These are phyloP conservation scores for Parasteatoda lunata DNA, from an alignment of 2,888 invertebrate species.

Conservation along the genomic window DNA sequence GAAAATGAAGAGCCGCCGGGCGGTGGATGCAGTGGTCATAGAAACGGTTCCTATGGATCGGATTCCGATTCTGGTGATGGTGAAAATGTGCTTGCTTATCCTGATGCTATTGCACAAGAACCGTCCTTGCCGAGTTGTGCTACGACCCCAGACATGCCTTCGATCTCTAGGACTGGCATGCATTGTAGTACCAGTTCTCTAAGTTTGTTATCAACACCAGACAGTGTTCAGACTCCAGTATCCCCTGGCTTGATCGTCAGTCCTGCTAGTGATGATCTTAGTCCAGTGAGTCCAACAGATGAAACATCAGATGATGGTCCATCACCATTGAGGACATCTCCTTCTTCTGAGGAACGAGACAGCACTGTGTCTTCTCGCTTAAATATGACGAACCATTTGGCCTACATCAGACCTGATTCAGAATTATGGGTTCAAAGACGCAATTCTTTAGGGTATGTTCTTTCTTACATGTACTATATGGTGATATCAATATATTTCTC, in stretches of 20 bases:
- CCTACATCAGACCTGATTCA: slow-evolving; percentile 46
- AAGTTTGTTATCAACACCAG: slow-evolving; percentile 61
- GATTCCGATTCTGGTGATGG: slow-evolving; percentile 61
- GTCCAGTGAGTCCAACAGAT: slow-evolving; percentile 60
- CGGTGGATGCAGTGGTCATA: slow-evolving; percentile 43
- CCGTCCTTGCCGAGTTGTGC: slow-evolving; percentile 62
- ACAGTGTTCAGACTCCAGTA: slow-evolving; percentile 63
- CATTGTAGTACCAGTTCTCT: slow-evolving; percentile 57
- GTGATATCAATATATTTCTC: neutral
- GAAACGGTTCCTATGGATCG: slow-evolving; percentile 48
- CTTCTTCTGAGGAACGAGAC: slow-evolving; percentile 39
- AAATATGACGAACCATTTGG: slow-evolving; percentile 13
- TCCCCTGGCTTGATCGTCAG: slow-evolving; percentile 61
- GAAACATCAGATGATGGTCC: slow-evolving; percentile 57
- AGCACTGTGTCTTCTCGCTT: slow-evolving; percentile 3
- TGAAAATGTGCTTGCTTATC: slow-evolving; percentile 49
- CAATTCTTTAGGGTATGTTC: slow-evolving; percentile 52
- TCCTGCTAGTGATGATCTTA: slow-evolving; percentile 61
- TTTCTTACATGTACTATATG: neutral
- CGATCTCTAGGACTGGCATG: slow-evolving; percentile 62
- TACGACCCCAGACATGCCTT: slow-evolving; percentile 57
- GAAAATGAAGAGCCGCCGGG: slow-evolving; percentile 64
- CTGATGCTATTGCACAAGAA: slow-evolving; percentile 38
- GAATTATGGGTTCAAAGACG: slow-evolving; percentile 58
- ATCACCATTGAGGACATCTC: slow-evolving; percentile 53